Conservation (phyloP, 2,888 invertebrate genomes). For the Calameuta filiformis region DNA sequence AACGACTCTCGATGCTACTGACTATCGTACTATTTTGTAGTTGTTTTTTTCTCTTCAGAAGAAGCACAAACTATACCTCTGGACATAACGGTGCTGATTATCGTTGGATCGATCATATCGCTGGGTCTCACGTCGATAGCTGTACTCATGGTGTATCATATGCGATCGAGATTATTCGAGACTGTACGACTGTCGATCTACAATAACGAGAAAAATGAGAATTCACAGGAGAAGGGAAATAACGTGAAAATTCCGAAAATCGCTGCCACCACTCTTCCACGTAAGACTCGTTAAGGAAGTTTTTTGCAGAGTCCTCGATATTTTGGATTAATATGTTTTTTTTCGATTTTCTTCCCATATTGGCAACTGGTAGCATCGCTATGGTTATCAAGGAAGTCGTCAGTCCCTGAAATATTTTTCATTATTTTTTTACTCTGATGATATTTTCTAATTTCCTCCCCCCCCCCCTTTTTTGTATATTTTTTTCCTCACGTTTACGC, state of each 20-base stretch:
- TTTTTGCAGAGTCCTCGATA: not conserved
- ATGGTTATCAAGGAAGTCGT: not conserved
- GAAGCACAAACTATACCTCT: constrained; percentile 38
- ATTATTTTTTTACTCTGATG: not conserved
- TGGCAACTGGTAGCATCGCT: not conserved
- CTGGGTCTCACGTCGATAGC: constrained; percentile 55
- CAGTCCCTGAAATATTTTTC: not conserved
- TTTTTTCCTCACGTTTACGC: not conserved
- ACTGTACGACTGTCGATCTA: constrained; percentile 56
- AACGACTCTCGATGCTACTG: not conserved
- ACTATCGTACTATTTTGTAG: constrained; percentile 2
- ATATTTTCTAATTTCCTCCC: not conserved
- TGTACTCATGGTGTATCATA: constrained; percentile 55
- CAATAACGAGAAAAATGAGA: constrained; percentile 42
- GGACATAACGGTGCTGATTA: constrained; percentile 54
- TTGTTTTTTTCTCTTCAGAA: not conserved
- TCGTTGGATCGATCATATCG: constrained; percentile 56
- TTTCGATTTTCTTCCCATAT: too few species aligned
- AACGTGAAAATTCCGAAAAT: constrained; percentile 38
- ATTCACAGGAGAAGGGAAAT: not conserved
- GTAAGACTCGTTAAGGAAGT: constrained; percentile 20
- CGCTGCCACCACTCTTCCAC: constrained; percentile 27
- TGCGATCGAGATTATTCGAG: constrained; percentile 56
- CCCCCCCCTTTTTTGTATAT: not conserved
- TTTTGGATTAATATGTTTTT: constrained; percentile 12